Conservation (phyloP, 2,888 invertebrate species). For the Caenorhabditis sinica region DNA sequence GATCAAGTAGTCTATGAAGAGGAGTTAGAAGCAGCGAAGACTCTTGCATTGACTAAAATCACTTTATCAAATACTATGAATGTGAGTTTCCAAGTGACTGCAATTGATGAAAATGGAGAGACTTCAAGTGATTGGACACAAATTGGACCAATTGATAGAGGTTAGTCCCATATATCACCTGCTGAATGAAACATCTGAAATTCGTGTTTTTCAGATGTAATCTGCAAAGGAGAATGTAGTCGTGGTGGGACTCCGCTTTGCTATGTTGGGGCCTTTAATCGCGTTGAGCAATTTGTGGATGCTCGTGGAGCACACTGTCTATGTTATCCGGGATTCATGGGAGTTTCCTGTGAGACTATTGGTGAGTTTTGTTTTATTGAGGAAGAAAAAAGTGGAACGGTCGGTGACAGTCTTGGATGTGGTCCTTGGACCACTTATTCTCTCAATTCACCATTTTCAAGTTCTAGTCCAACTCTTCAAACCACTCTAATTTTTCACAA, state of each 20-base stretch:
- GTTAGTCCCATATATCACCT: conserved; percentile 55
- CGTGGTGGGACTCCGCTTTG: conserved; percentile 80
- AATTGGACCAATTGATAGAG: conserved; percentile 75
- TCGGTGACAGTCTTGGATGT: no score
- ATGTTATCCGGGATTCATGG: conserved; percentile 81
- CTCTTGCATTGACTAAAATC: conserved; percentile 75
- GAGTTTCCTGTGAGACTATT: conserved; percentile 75
- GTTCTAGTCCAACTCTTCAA: no score
- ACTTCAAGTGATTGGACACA: conserved; percentile 78
- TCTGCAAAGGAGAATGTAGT: conserved; percentile 79
- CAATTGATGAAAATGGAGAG: conserved; percentile 79
- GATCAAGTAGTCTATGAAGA: conserved; percentile 72
- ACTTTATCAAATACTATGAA: conserved; percentile 70
- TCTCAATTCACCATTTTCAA: no score
- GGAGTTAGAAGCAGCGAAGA: conserved; percentile 72
- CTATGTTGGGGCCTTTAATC: conserved; percentile 75
- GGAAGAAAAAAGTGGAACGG: no score
- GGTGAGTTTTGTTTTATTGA: conserved; percentile 56
- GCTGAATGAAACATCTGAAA: conserved; percentile 8
- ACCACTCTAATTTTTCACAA: no score
- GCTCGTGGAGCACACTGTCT: conserved; percentile 78
- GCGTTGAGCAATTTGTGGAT: conserved; percentile 71
- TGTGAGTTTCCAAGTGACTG: conserved; percentile 74
- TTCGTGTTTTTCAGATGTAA: conserved; percentile 67
- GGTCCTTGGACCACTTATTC: no score